These are phyloP conservation scores for Lagocephalus sceleratus DNA, from an alignment of 2,797 vertebrate genomes.

Conservation along the genomic window DNA sequence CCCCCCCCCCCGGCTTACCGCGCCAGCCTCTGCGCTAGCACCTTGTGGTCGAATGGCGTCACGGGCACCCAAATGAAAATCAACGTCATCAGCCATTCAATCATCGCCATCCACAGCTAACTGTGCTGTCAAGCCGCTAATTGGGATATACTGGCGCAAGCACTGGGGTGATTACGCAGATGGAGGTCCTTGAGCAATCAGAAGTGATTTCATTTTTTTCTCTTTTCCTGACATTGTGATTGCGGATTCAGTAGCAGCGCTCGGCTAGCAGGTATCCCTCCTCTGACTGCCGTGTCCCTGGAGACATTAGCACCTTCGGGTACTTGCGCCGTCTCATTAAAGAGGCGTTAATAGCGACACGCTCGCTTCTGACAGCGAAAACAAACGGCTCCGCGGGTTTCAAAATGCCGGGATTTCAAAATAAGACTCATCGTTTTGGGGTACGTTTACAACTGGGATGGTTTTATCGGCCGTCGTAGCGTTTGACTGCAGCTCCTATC, in stretches of 20 bases:
- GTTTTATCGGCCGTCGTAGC: background rate
- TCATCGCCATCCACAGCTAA: slow-evolving; percentile 42
- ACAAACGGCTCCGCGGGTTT: slow-evolving; percentile 56
- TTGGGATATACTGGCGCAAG: slow-evolving; percentile 49
- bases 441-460: slow-evolving; percentile 34
- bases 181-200: slow-evolving; percentile 48
- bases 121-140: slow-evolving; percentile 59
- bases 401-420: slow-evolving; percentile 58
- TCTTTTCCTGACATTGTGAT: slow-evolving; percentile 4
- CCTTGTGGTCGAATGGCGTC: background rate
- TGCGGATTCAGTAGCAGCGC: slow-evolving; percentile 9
- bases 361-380: slow-evolving; percentile 54
- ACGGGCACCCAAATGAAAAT: slow-evolving; percentile 38
- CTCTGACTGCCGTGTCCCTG: slow-evolving; percentile 31
- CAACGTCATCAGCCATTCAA: slow-evolving; percentile 54
- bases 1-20: too few species aligned
- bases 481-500: too few species aligned
- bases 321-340: too few species aligned
- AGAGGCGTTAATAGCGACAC: slow-evolving; percentile 40
- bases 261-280: background rate
- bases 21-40: background rate
- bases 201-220: slow-evolving; percentile 13
- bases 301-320: slow-evolving; percentile 53
- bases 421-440: slow-evolving; percentile 42
- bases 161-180: slow-evolving; percentile 45